Base-by-base conservation (phyloP, 1,140 invertebrate genomes). In the Propsilocerus akamusi region DNA sequence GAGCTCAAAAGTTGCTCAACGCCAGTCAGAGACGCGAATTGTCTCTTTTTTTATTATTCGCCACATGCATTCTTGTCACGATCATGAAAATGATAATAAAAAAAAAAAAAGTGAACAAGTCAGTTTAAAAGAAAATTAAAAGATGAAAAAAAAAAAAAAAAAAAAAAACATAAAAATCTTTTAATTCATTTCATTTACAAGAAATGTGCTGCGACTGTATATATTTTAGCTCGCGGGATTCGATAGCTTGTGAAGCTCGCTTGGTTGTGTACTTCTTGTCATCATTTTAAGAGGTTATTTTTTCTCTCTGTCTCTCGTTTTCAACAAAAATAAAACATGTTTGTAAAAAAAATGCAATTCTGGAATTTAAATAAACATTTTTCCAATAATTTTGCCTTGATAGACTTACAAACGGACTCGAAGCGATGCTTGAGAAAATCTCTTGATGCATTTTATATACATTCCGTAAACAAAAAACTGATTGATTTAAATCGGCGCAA, bases 51-150 rank as follows among this genome's bases (percentile, higher is more conserved):
- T n/a, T n/a, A n/a, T n/a, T n/a, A n/a, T n/a, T n/a, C 34, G 17
- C 17, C 22, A 20, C 34, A 41, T n/a, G n/a, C 34, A 41, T 41
- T 41, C 34, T 41, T 41, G 34, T 41, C 34, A 41, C 34, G 34
- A 41, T 41, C 34, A 41, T 41, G 34, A 30, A 30, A 30, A 30
- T 30, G 28, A 41, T 41, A 41, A 41, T 17, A 41, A n/a, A n/a
- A n/a, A n/a, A n/a, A n/a, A n/a, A n/a, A 41, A 41, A 41, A 41
- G 34, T 41, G 34, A 20, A 41, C 34, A 41, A 41, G 34, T 41
- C 34, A 41, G 34, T 41, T 41, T 41, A 17, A 41, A 41, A 41
- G 34, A 41, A 41, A 41, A 41, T 41, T 41, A 41, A 41, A 30
- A 30, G 28, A 30, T 30, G 28, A 30, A 30, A 30, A 30, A 30